phyloP scores from a whole-genome alignment of 2,113 vertebrate genomes.

The Gavia stellata region DNA sequence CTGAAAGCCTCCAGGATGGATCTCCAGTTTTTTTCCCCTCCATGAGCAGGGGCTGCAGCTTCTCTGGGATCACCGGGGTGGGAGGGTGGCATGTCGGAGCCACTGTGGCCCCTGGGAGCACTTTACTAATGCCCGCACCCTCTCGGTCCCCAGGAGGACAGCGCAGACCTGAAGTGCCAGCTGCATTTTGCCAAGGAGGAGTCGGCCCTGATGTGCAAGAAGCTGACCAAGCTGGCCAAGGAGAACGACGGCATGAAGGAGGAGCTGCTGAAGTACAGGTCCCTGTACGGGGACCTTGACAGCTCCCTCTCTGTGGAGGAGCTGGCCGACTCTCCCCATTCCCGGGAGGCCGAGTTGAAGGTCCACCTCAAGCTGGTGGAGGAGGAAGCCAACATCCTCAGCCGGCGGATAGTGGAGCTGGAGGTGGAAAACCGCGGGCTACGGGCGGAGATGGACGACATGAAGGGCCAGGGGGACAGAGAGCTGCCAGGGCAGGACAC shows the following conservation, averaged over 20 bases:
- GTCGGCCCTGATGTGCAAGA: constrained; percentile 97
- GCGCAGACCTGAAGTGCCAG: constrained; percentile 93
- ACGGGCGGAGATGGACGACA: constrained; percentile 91
- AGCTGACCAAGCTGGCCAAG: constrained; percentile 94
- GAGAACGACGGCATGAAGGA: constrained; percentile 95
- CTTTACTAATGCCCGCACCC: neutral
- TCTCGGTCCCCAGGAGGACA: constrained; percentile 83
- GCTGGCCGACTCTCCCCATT: constrained; percentile 90
- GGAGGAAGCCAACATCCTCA: constrained; percentile 96
- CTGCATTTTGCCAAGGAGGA: constrained; percentile 98
- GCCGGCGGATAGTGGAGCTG: constrained; percentile 93
- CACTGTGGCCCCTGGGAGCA: fast-evolving
- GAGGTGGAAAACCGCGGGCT: constrained; percentile 97
- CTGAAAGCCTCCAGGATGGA: neutral
- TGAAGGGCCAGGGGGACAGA: constrained; percentile 81
- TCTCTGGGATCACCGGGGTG: neutral
- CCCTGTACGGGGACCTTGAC: constrained; percentile 90
- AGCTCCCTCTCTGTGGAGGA: constrained; percentile 88
- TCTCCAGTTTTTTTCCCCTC: neutral
- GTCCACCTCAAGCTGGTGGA: constrained; percentile 95
- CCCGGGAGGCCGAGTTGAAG: constrained; percentile 90
- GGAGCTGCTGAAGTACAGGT: constrained; percentile 90
- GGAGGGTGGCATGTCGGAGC: neutral
- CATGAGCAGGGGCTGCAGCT: neutral
- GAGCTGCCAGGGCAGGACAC: constrained; percentile 68